phyloP scores from a whole-genome alignment of 2,113 vertebrate species.

The Illadopsis cleaveri region DNA sequence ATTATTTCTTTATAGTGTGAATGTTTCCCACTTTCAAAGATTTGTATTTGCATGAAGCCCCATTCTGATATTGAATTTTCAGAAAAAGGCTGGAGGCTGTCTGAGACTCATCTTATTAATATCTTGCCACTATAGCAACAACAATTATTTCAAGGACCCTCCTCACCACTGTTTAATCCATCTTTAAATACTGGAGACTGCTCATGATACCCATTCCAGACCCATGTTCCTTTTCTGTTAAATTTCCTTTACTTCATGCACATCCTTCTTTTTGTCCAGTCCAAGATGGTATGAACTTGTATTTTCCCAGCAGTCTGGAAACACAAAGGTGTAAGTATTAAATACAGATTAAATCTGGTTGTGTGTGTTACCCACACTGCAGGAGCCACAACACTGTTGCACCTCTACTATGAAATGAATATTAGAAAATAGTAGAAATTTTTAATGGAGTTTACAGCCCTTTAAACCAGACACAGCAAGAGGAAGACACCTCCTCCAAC shows the following conservation, averaged over 20 bases:
- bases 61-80: not conserved
- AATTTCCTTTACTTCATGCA: not conserved
- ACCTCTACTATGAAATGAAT: not conserved
- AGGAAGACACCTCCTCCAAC: not conserved
- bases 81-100: not conserved
- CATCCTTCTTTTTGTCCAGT: not conserved
- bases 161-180: not conserved
- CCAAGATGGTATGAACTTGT: not conserved
- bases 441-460: not conserved
- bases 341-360: accelerated
- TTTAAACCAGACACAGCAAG: not conserved
- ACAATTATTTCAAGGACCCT: not conserved
- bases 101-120: not conserved
- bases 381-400: not conserved
- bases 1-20: not conserved
- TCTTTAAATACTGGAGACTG: not conserved
- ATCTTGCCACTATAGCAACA: not conserved
- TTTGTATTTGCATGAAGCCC: not conserved
- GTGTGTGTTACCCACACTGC: not conserved
- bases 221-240: not conserved
- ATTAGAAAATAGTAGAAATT: not conserved
- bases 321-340: not conserved
- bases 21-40: not conserved
- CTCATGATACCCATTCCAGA: not conserved
- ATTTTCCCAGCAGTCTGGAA: not conserved